Conservation (phyloP, 2,888 invertebrate genomes). For the Rhabditoides inermis region DNA sequence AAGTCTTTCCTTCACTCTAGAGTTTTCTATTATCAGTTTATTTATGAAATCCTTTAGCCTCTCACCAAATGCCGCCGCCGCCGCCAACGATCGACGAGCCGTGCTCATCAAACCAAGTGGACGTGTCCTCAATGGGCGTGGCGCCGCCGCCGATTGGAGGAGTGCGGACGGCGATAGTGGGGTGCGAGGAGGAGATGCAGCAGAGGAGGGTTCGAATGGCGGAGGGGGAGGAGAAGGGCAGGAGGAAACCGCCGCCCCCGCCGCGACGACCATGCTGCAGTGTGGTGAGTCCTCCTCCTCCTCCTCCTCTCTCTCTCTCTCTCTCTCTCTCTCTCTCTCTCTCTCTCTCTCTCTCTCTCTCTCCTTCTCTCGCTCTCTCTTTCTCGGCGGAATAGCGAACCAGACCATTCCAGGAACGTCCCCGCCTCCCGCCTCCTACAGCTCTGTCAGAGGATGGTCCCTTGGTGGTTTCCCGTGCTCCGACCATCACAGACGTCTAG, state of each 20-base stretch:
- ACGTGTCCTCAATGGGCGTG: too few species aligned
- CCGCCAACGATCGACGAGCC: too few species aligned
- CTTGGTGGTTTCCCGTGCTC: conserved; percentile 30
- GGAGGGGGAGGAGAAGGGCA: neutral
- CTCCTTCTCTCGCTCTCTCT: conserved; percentile 9
- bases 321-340: conserved; percentile 4
- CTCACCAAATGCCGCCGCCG: too few species aligned
- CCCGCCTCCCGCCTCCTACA: conserved; percentile 33
- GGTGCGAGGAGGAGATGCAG: neutral
- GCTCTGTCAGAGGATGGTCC: conserved; percentile 31
- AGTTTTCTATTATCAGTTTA: too few species aligned
- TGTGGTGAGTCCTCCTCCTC: conserved; percentile 10
- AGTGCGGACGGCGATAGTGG: neutral
- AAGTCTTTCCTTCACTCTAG: too few species aligned
- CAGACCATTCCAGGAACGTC: too few species aligned
- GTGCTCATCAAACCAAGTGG: too few species aligned
- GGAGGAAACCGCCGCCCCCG: conserved; percentile 26
- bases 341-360: conserved; percentile 9
- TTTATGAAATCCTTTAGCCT: too few species aligned
- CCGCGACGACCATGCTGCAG: conserved; percentile 32
- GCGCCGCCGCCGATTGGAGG: too few species aligned
- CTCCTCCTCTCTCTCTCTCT: neutral
- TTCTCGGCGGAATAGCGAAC: too few species aligned
- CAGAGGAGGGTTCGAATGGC: neutral
- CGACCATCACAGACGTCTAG: conserved; percentile 39